phyloP scores from a whole-genome alignment of 1,140 invertebrate species.

The Diprion similis region DNA sequence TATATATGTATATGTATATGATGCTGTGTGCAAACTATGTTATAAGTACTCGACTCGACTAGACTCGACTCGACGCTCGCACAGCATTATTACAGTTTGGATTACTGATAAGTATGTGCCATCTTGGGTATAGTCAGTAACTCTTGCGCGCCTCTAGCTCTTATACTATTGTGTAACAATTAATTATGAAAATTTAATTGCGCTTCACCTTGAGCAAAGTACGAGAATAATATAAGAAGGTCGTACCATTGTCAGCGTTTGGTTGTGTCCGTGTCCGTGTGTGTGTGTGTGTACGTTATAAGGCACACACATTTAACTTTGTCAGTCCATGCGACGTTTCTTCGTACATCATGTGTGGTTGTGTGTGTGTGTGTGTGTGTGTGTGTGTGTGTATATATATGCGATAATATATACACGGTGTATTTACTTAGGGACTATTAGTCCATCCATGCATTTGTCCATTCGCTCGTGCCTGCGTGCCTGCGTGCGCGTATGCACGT shows the following conservation, averaged over 20 bases:
- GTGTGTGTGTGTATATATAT: neutral
- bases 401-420: too few relatives aligned
- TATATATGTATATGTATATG: too few relatives aligned
- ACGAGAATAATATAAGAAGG: conserved; percentile 38
- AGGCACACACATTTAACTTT: neutral
- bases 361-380: neutral
- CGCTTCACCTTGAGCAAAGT: conserved; percentile 43
- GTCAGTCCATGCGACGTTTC: too few relatives aligned
- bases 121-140: neutral
- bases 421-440: too few relatives aligned
- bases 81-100: neutral
- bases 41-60: neutral
- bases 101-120: conserved; percentile 7
- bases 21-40: neutral
- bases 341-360: too few relatives aligned
- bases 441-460: too few relatives aligned
- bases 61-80: neutral
- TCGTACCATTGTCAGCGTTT: conserved; percentile 22
- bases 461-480: too few relatives aligned
- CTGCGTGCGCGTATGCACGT: too few relatives aligned
- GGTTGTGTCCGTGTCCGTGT: neutral
- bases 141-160: neutral
- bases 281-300: neutral
- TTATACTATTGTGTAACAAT: conserved; percentile 40
- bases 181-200: conserved; percentile 54